Evolutionary conservation across 64 coral and sea anemone genomes (phyloP), one percentile per base, ranked within the genome.

Genomic region (Trachythela sp.): DNA sequence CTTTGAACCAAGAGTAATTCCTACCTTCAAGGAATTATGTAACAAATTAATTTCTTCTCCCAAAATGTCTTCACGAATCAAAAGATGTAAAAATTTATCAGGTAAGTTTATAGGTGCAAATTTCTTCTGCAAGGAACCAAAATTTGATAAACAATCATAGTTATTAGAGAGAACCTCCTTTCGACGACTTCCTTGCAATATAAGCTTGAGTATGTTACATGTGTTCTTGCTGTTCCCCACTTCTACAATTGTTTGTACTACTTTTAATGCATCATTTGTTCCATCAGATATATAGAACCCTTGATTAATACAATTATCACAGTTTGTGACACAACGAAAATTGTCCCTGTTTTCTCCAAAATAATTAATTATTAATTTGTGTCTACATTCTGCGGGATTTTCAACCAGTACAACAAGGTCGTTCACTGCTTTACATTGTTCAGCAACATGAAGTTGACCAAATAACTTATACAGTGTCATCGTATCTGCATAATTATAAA

Each of bases 401-500:
- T 88, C 54, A 4, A 89, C n/a, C 39, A 40, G 77, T 0, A 48
- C 7, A 2, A 89, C 24, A 2, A 89, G 58, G 38, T 89, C 58
- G 3, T 35, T 68, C 5, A 71, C 0, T 26, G 26, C 24, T 67
- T 17, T 2, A 14, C 9, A 39, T 41, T 88, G 54, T 11, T 1
- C 8, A 2, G 54, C 20, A 37, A 88, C 54, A 40, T 70, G 9
- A 24, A 70, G 1, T 39, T 88, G 54, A 38, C 20, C 9, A 10
- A 70, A 15, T 7, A 87, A 87, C 3, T 84, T 84, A 32, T 35
- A 48, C 2, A 89, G 67, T 45, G 41, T 24, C 13, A 9, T 90
- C 84, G 83, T 90, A 26, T 90, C 88, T 49, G 88, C 71, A 50
- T 91, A 86, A 43, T 24, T 91, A 64, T 91, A 86, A 42, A 75